phyloP scores from a whole-genome alignment of 2,888 invertebrate genomes.

The Marronus borbonicus region DNA sequence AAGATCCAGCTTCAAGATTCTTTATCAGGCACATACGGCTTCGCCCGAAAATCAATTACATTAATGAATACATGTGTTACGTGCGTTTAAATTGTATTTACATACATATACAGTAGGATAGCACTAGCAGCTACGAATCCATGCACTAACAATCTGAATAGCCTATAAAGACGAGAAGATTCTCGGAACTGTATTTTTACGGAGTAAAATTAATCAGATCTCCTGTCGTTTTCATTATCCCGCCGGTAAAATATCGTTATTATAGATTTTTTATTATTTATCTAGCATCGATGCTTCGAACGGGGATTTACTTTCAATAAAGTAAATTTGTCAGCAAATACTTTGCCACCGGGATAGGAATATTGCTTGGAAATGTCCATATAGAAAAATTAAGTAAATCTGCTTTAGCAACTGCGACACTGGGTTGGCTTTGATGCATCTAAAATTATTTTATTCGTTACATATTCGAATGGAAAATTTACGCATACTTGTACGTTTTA shows the following conservation, averaged over 20 bases:
- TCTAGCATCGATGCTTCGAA: background rate
- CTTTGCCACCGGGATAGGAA: background rate
- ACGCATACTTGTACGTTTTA: too few relatives aligned
- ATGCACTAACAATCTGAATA: slow-evolving; percentile 24
- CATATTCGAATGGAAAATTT: too few relatives aligned
- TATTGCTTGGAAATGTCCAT: background rate
- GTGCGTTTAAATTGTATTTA: slow-evolving; percentile 26
- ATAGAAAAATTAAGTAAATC: background rate
- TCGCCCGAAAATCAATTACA: slow-evolving; percentile 10
- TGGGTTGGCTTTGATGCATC: background rate
- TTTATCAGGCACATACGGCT: background rate
- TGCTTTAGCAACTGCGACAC: background rate
- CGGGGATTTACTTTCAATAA: slow-evolving; percentile 28
- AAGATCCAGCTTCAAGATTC: background rate
- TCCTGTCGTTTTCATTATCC: slow-evolving; percentile 53
- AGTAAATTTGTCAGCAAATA: background rate
- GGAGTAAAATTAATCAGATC: slow-evolving; percentile 55
- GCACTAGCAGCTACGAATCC: slow-evolving; percentile 18
- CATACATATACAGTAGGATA: slow-evolving; percentile 29
- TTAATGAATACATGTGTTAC: slow-evolving; percentile 9
- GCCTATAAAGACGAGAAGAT: slow-evolving; percentile 44
- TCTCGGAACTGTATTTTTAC: slow-evolving; percentile 54
- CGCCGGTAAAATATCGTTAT: slow-evolving; percentile 47
- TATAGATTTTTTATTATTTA: slow-evolving; percentile 48
- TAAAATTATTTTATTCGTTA: background rate